phyloP scores from a whole-genome alignment of 2,113 vertebrate genomes.

The Psilopogon haemacephalus region DNA sequence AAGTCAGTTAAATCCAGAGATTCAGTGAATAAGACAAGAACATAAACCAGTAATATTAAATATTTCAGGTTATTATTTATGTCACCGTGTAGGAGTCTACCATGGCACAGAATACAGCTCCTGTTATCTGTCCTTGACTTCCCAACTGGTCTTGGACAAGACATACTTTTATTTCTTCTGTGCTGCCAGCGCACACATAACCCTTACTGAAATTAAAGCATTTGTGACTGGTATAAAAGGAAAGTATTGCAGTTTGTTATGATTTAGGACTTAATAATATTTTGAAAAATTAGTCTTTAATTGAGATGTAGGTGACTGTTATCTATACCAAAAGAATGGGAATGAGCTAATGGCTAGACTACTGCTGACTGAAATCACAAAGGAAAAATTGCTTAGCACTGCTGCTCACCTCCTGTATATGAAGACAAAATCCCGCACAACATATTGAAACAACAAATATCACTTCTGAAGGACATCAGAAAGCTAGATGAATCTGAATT shows the following conservation, averaged over 20 bases:
- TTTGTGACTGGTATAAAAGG: background rate
- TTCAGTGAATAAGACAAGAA: background rate
- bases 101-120: background rate
- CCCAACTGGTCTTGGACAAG: background rate
- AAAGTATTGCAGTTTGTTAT: background rate
- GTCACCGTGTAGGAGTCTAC: background rate
- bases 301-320: background rate
- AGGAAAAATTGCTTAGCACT: background rate
- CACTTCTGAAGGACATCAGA: background rate
- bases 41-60: background rate
- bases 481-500: background rate
- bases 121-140: background rate
- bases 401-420: background rate
- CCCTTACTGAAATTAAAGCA: background rate
- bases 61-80: background rate
- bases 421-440: background rate
- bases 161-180: background rate
- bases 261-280: background rate
- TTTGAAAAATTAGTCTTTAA: background rate
- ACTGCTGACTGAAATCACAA: background rate
- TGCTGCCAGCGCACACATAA: background rate
- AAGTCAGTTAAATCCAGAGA: background rate
- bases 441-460: background rate
- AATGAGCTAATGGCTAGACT: background rate
- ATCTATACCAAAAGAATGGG: background rate